Base-by-base conservation (phyloP, 2,113 vertebrate genomes). In the Rhea pennata region DNA sequence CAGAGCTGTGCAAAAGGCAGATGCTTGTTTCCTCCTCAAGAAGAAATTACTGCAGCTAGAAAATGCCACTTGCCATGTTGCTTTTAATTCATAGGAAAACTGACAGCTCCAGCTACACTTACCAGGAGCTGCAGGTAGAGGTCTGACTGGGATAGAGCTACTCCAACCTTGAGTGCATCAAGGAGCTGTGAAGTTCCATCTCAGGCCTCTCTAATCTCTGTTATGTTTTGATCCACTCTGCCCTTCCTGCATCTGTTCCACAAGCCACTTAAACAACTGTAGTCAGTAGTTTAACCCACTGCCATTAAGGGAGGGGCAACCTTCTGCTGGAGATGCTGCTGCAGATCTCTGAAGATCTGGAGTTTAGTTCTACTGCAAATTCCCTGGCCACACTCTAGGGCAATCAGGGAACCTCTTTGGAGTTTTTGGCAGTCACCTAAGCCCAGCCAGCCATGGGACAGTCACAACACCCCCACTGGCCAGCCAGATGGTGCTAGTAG, bases 51-150 rank as follows among this genome's bases (percentile, higher is more conserved):
- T 75, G 46, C 50, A 83, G 21, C 71, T 66, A 76, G 84, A 76
- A 79, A 91, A 95, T 64, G 78, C 58, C 33, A 50, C 84, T 95
- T 95, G 39, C 87, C 53, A 24, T 76, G 84, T 53, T 92, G 44
- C 81, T 90, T 95, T 95, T 87, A 95, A 83, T 95, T 95, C 89
- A 19, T 70, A 94, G 74, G 88, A 92, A 71, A 93, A 91, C 81
- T 85, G 90, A 89, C 84, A 91, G 50, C 64, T 87, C 53, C 78
- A 82, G 78, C 82, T 72, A 70, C 36, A 40, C 16, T 82, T 29
- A 48, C 78, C 58, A 33, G 33, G 15, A 36, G 36, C 58, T 69
- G 16, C 48, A 85, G 40, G 74, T 20, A 83, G 40, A 78, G 78
- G 23, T 16, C 77, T 66, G 40, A 22, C 21, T 87, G 87, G 21